Conservation (phyloP, 2,113 vertebrate genomes). For the Phrynosoma blainvillii region DNA sequence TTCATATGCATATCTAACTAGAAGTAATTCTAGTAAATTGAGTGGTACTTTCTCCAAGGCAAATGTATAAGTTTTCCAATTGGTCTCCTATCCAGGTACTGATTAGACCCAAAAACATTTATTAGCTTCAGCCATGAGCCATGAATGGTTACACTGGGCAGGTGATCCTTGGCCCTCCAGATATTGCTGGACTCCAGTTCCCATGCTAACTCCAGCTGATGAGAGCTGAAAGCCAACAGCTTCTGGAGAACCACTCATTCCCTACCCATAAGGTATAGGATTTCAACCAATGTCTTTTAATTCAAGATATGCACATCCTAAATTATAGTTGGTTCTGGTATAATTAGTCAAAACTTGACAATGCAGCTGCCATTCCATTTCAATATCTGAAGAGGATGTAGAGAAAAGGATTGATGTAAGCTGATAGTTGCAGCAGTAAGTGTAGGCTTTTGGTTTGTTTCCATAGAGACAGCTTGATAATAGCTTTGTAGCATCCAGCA, state of each 20-base stretch:
- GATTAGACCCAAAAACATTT: too few species aligned
- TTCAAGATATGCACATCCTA: slow-evolving; percentile 31
- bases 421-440: slow-evolving; percentile 59
- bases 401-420: slow-evolving; percentile 60
- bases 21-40: neutral
- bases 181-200: neutral
- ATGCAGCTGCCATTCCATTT: slow-evolving; percentile 42
- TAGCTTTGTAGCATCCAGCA: slow-evolving; percentile 54
- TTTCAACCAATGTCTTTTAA: slow-evolving; percentile 11
- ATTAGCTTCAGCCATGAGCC: too few species aligned
- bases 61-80: neutral
- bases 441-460: slow-evolving; percentile 64
- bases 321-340: slow-evolving; percentile 38
- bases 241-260: neutral
- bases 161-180: neutral
- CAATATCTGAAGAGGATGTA: slow-evolving; percentile 50
- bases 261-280: neutral
- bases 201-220: neutral
- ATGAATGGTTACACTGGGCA: too few species aligned
- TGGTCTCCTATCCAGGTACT: too few species aligned
- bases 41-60: neutral
- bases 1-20: neutral
- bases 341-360: slow-evolving; percentile 30
- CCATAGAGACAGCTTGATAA: slow-evolving; percentile 65
- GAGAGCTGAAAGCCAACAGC: neutral